A percentile compares a stretch with the other conserved stretches of the same genome.
These are phyloP conservation scores for Emydoidea blandingii DNA, from an alignment of 2,797 vertebrate species.

Conservation along the genomic window DNA sequence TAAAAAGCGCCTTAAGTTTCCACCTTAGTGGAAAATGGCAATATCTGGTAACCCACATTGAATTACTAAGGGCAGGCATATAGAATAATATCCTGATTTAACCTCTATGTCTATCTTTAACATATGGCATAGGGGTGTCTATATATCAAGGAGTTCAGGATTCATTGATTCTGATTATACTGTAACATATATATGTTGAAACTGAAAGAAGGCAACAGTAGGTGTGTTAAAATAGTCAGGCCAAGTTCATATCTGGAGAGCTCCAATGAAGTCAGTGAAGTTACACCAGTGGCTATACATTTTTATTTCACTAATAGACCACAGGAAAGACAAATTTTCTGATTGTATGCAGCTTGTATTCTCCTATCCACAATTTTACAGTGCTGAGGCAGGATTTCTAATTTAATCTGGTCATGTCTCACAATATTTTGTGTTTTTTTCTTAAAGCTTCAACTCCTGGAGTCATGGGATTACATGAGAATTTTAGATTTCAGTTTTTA, in stretches of 20 bases:
- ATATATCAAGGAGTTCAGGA: not conserved
- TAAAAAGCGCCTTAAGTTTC: constrained; percentile 42
- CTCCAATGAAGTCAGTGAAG: not conserved
- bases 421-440: not conserved
- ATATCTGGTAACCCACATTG: not conserved
- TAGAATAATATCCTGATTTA: not conserved
- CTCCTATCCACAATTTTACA: not conserved
- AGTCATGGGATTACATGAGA: not conserved
- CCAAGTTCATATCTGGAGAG: not conserved
- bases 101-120: not conserved
- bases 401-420: not conserved
- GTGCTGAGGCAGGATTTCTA: not conserved
- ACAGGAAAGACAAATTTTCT: not conserved
- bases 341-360: not conserved
- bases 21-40: constrained; percentile 20
- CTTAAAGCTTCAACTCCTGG: not conserved
- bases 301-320: not conserved
- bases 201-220: not conserved
- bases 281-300: not conserved
- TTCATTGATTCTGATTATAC: not conserved
- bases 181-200: not conserved
- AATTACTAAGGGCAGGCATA: not conserved
- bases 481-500: not conserved
- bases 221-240: not conserved
- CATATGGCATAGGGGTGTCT: not conserved